phyloP scores from a whole-genome alignment of 2,113 vertebrate genomes.

The Strix aluco region DNA sequence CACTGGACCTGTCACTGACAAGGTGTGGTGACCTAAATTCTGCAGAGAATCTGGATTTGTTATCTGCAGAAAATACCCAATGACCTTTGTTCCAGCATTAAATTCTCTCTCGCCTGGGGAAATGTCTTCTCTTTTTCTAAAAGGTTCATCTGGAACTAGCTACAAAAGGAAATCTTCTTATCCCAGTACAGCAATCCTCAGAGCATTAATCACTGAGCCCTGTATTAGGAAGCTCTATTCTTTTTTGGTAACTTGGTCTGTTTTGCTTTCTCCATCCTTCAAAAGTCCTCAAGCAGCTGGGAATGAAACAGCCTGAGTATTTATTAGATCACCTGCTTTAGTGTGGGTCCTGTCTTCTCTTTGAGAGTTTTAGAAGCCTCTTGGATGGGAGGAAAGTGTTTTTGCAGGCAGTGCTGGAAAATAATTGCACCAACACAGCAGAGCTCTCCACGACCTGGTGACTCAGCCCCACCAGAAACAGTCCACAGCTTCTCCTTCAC shows the following conservation, averaged over 20 bases:
- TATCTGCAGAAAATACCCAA: background rate
- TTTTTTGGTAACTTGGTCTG: background rate
- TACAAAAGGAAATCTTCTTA: background rate
- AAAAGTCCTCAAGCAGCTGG: background rate
- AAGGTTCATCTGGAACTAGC: background rate
- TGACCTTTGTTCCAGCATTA: background rate
- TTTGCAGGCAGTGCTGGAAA: background rate
- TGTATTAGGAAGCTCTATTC: background rate
- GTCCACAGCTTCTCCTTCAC: background rate
- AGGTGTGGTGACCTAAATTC: background rate
- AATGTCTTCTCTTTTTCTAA: background rate
- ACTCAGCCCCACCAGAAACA: background rate
- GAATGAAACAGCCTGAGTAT: background rate
- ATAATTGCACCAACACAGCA: fast-evolving
- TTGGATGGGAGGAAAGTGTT: background rate
- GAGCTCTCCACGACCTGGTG: background rate
- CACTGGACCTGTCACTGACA: background rate
- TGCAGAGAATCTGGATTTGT: background rate
- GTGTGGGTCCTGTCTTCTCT: background rate
- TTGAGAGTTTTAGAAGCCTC: background rate
- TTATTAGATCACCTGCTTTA: background rate
- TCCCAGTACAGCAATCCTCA: background rate
- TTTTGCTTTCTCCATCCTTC: background rate
- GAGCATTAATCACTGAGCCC: background rate
- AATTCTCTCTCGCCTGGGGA: background rate